Conservation (phyloP, 2,888 invertebrate genomes). For the Orchesella flavescens region DNA sequence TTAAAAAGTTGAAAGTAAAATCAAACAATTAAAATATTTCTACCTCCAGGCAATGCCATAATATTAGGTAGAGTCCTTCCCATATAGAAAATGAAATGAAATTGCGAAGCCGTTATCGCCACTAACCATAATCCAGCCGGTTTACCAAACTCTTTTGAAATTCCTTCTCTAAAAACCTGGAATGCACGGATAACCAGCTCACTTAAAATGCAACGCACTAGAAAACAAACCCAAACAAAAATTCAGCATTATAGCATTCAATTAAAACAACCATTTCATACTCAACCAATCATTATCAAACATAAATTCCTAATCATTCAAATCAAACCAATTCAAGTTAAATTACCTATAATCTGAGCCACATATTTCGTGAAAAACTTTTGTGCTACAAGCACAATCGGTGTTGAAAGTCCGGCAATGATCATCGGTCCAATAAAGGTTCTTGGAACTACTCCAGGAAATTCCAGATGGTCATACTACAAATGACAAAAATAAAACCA, state of each 20-base stretch:
- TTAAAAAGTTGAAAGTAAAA: neutral
- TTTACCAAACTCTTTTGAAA: slow-evolving; percentile 85
- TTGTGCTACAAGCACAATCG: slow-evolving; percentile 82
- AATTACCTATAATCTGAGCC: slow-evolving; percentile 88
- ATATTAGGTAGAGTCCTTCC: slow-evolving; percentile 95
- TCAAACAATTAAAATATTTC: neutral
- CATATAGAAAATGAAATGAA: slow-evolving; percentile 98
- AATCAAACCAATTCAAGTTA: neutral
- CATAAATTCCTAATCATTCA: neutral
- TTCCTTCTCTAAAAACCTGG: slow-evolving; percentile 82
- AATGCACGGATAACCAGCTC: slow-evolving; percentile 84
- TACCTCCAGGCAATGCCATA: slow-evolving; percentile 92
- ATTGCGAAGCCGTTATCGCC: slow-evolving; percentile 90
- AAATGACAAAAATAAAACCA: slow-evolving; percentile 72
- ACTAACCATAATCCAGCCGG: slow-evolving; percentile 88
- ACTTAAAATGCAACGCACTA: slow-evolving; percentile 89
- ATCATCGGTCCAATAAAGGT: slow-evolving; percentile 94
- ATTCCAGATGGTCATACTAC: slow-evolving; percentile 98
- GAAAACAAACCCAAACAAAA: slow-evolving; percentile 75
- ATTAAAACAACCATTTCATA: neutral
- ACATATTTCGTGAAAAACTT: slow-evolving; percentile 87
- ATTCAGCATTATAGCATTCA: neutral
- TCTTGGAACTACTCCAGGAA: slow-evolving; percentile 97
- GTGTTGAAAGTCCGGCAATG: slow-evolving; percentile 85
- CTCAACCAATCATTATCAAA: neutral